phyloP scores from a whole-genome alignment of 1,140 invertebrate genomes.

The Leptoteleia sp. region DNA sequence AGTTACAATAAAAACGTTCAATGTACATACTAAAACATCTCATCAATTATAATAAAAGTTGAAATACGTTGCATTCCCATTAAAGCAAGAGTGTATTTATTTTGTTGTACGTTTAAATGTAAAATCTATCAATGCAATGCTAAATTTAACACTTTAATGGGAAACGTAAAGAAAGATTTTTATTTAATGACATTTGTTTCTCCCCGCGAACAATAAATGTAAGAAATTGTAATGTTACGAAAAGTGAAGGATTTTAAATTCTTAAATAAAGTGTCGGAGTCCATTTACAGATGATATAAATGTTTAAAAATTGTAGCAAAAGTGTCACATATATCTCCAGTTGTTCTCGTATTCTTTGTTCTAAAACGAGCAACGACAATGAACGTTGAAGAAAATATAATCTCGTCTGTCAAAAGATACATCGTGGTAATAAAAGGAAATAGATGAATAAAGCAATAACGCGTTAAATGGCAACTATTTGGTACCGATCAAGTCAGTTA shows the following conservation, averaged over 20 bases:
- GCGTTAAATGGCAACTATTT: background rate
- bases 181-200: too few species aligned
- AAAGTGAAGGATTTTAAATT: background rate
- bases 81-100: too few species aligned
- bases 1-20: too few species aligned
- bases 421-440: background rate
- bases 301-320: constrained; percentile 4
- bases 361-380: background rate
- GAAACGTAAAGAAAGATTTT: too few species aligned
- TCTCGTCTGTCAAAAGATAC: background rate
- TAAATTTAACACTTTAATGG: too few species aligned
- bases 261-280: background rate
- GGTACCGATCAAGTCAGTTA: background rate
- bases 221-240: background rate
- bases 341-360: too few species aligned
- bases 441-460: background rate
- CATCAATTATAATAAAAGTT: too few species aligned
- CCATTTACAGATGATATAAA: background rate
- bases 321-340: background rate
- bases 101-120: too few species aligned
- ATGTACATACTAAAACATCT: too few species aligned
- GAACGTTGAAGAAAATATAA: background rate
- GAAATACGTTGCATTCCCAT: too few species aligned
- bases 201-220: constrained; percentile 1
- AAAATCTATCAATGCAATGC: too few species aligned